These are phyloP conservation scores for Bursaphelenchus mucronatus DNA, from an alignment of 1,140 invertebrate species.

Conservation along the genomic window DNA sequence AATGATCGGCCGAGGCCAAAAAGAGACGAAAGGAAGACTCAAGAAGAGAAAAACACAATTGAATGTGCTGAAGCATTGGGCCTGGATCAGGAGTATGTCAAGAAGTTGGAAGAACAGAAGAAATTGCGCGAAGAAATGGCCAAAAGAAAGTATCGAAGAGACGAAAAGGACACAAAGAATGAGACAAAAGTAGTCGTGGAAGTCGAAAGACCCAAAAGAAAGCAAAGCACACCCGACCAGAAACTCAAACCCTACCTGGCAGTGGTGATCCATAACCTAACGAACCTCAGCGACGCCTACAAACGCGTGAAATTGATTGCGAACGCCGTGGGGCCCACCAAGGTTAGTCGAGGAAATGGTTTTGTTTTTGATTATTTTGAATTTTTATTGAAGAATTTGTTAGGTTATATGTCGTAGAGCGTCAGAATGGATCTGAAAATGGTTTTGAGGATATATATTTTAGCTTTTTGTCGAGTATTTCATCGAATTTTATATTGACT, in stretches of 20 bases:
- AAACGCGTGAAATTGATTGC: slow-evolving; percentile 22
- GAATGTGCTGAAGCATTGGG: slow-evolving; percentile 49
- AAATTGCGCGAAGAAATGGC: slow-evolving; percentile 37
- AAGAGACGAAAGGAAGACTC: neutral
- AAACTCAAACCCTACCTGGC: slow-evolving; percentile 19
- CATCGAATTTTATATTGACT: no score
- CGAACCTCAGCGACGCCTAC: slow-evolving; percentile 15
- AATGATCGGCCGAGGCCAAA: neutral
- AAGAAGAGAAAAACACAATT: slow-evolving; percentile 34
- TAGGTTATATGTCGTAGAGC: neutral
- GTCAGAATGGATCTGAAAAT: neutral
- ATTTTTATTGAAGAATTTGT: slow-evolving; percentile 1
- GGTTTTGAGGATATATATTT: no score
- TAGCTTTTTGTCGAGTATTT: no score
- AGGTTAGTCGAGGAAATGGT: slow-evolving; percentile 16
- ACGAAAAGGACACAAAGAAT: slow-evolving; percentile 2
- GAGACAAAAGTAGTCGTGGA: neutral
- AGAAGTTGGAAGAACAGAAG: slow-evolving; percentile 46
- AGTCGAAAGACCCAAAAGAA: neutral
- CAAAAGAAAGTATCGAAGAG: slow-evolving; percentile 27
- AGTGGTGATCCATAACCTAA: slow-evolving; percentile 24
- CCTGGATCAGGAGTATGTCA: slow-evolving; percentile 42
- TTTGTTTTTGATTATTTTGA: slow-evolving; percentile 10
- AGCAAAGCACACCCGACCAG: slow-evolving; percentile 12
- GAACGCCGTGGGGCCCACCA: slow-evolving; percentile 17